Evolutionary conservation across 1,140 invertebrate species (phyloP), one percentile per base, ranked within the genome.

Genomic region (Doryteuthis pealeii): DNA sequence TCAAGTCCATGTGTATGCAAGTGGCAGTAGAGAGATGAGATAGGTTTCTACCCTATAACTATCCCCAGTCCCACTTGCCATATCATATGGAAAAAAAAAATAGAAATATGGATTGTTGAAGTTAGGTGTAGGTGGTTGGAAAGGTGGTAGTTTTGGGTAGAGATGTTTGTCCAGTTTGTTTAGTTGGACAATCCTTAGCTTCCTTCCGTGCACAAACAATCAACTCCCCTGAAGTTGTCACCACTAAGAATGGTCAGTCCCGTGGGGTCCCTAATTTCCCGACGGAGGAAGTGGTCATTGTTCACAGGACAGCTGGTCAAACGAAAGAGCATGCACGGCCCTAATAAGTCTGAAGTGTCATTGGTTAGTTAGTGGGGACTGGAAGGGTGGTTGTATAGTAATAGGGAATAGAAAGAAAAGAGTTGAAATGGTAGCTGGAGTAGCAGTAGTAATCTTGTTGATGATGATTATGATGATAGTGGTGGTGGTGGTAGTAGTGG

Each of bases 301-400:
- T 62, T n/a, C 54, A 62, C 22, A n/a, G 54, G 54, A 62, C 54
- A 62, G 54, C 54, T 62, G 54, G 54, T 62, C 54, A 62, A 62
- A 62, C 26, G 54, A 62, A 62, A 62, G 54, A 62, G 54, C 54
- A 62, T 62, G 54, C 54, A 62, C 54, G 26, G 54, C 54, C 26
- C 22, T 62, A 62, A 62, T 62, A 28, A 28, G 54, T 22, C 26
- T 22, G 54, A 62, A 40, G 35, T 62, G 54, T 62, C 54, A 62
- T 62, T n/a, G 54, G 26, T 28, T 62, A 62, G 54, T 28, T 6
- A 18, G 26, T n/a, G 22, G 54, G 54, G 6, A 62, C 22, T 28
- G 26, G 54, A 12, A 62, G 54, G 26, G 22, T 62, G 18, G 3
- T 40, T 10, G 35, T 40, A 15, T 58, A 58, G 54, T 58, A 18